Evolutionary conservation across 2,113 vertebrate genomes (phyloP), one percentile per base, ranked within the genome.

Genomic region (Telmatochromis bifrenatus): DNA sequence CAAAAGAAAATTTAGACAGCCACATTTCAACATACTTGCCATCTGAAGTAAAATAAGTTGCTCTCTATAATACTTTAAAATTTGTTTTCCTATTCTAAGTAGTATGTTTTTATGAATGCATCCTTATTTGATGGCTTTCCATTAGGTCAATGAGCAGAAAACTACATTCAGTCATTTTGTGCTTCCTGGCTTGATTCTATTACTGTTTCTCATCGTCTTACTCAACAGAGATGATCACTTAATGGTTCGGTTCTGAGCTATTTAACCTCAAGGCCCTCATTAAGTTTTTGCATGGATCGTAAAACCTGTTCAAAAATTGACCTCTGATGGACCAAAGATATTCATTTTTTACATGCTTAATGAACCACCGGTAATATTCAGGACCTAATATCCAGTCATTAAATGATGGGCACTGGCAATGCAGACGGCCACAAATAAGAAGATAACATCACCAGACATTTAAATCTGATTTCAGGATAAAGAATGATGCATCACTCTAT

Each of bases 351-450:
- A 87, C 77, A 11, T 79, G 84, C 58, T 82, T 92, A 95, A 95
- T 94, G 93, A 88, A 84, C 83, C 91, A 82, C 83, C 88, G 90
- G 92, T 94, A 94, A 95, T 95, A 92, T 90, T 83, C 77, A 77
- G 37, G 79, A 42, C 79, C 86, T 92, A 91, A 91, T 92, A 94
- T 83, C 84, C 81, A 91, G 85, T 87, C 90, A 81, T 92, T 93
- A 93, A 87, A 86, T 26, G 85, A 85, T 26, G 33, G 85, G 89
- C 84, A 81, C 84, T 9, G 55, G 86, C 85, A 92, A 79, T 4
- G 88, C 87, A 91, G 89, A 93, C 55, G 12, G 86, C 79, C 85
- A 91, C 87, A 17, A 84, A 94, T 94, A 77, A 92, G 85, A 13
- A 62, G 86, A 91, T 93, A 89, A 91, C 86, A 81, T 73, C 75